Percentiles rank a stretch among this genome's conserved stretches.
These are phyloP conservation scores for Hemibagrus guttatus DNA, from an alignment of 2,797 vertebrate genomes.

Conservation along the genomic window DNA sequence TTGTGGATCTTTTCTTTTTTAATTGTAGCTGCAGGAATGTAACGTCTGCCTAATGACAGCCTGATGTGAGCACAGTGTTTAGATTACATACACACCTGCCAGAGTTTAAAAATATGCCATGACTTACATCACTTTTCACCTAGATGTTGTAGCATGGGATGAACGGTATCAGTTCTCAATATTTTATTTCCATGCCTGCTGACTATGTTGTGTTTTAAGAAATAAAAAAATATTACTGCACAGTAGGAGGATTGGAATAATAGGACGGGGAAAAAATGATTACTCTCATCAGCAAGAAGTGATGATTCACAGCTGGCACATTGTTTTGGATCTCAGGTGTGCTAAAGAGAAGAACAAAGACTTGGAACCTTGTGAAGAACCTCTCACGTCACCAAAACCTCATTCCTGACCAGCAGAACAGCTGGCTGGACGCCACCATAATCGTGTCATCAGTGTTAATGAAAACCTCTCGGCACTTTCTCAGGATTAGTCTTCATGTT, in stretches of 20 bases:
- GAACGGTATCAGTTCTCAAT: neutral
- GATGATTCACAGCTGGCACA: neutral
- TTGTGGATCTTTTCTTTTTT: neutral
- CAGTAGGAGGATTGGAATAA: neutral
- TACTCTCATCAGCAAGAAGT: neutral
- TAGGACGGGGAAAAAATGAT: neutral
- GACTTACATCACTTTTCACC: neutral
- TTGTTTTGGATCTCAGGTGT: neutral
- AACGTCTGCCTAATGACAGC: conserved; percentile 11
- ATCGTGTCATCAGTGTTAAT: neutral
- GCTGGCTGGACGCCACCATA: neutral
- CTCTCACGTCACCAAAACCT: neutral
- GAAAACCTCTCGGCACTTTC: too few species aligned
- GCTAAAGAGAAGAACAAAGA: neutral
- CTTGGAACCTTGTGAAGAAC: neutral
- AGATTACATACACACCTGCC: conserved; percentile 13
- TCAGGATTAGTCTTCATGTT: neutral
- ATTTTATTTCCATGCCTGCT: neutral
- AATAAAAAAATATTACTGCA: neutral
- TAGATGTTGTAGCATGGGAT: neutral
- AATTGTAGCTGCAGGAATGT: conserved; percentile 24
- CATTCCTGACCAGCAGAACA: neutral
- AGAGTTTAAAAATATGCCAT: neutral
- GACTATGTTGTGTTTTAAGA: neutral
- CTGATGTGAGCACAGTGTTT: conserved; percentile 21